Evolutionary conservation across 2,797 vertebrate genomes (phyloP).

Genomic region (Potorous gilbertii): DNA sequence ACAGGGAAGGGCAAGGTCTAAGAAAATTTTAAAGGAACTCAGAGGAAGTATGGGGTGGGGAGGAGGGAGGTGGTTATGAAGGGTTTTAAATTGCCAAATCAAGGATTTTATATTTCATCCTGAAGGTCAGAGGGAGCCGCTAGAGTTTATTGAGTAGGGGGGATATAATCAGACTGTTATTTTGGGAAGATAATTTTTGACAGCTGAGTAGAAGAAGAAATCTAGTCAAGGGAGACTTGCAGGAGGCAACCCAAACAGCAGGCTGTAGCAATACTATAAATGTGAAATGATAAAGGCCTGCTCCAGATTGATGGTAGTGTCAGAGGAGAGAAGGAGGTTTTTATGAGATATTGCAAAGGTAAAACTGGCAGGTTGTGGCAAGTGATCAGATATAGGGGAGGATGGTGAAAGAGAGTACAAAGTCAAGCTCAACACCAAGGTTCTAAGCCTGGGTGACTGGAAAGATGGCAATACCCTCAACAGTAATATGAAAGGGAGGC

Average conservation of each 20-base stretch:
- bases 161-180: neutral
- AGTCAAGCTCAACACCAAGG: neutral
- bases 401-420: neutral
- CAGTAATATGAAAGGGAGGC: neutral
- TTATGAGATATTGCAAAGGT: neutral
- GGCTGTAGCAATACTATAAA: neutral
- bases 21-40: neutral
- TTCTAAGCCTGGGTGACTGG: neutral
- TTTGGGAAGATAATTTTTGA: neutral
- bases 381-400: neutral
- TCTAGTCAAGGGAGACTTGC: neutral
- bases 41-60: neutral
- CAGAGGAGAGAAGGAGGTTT: neutral
- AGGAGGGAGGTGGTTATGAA: neutral
- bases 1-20: neutral
- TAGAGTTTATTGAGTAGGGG: neutral
- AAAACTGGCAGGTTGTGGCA: neutral
- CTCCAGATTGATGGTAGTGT: neutral
- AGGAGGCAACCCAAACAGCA: neutral
- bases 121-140: neutral
- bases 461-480: neutral
- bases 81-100: neutral
- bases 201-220: neutral
- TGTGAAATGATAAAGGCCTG: neutral
- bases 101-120: neutral